These are phyloP conservation scores for Gila orcuttii DNA, from an alignment of 2,113 vertebrate genomes.

Conservation along the genomic window DNA sequence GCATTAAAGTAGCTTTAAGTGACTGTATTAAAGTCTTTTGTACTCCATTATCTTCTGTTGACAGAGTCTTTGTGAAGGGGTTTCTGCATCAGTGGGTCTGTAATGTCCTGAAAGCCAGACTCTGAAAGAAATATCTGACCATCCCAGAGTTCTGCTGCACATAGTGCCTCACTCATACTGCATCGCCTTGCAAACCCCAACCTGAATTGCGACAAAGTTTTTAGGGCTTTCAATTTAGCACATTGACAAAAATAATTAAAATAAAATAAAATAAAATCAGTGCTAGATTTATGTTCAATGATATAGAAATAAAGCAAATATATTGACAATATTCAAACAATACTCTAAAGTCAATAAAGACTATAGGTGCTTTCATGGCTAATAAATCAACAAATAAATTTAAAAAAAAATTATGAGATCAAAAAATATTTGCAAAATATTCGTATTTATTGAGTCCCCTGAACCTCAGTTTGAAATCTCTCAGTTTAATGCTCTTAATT, in stretches of 20 bases:
- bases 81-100: slow-evolving; percentile 65
- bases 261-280: not conserved
- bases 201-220: not conserved
- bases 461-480: not conserved
- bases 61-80: slow-evolving; percentile 66
- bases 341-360: not conserved
- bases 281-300: not conserved
- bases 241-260: not conserved
- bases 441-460: no score
- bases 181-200: not conserved
- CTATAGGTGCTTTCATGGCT: no score
- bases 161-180: not conserved
- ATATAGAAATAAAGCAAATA: not conserved
- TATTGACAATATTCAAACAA: not conserved
- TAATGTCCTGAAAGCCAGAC: slow-evolving; percentile 68
- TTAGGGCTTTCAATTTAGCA: not conserved
- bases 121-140: slow-evolving; percentile 68
- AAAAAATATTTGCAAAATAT: no score
- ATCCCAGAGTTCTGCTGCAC: slow-evolving; percentile 51
- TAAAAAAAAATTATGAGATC: no score
- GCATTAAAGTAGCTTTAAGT: slow-evolving; percentile 71
- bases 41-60: slow-evolving; percentile 69
- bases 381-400: no score
- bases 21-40: slow-evolving; percentile 70
- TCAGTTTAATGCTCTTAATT: not conserved